Percentiles rank a stretch among this genome's conserved stretches.
These are phyloP conservation scores for Bothrops jararaca DNA, from an alignment of 2,113 vertebrate genomes.

Conservation along the genomic window DNA sequence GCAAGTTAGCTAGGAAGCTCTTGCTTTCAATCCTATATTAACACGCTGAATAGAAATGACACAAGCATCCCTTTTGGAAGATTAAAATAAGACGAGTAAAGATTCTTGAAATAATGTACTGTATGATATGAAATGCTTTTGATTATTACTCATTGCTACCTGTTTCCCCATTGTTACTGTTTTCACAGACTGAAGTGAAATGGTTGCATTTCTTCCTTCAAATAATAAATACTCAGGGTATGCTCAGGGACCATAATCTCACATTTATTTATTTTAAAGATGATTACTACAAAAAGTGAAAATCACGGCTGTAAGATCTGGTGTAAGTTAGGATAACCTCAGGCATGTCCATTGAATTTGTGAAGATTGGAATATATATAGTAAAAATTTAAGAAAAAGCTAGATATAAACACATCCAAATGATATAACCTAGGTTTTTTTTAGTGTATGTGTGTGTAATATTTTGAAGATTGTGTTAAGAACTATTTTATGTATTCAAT, in stretches of 20 bases:
- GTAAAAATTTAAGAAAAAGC: not conserved
- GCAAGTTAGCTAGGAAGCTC: too few species aligned
- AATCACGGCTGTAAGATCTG: not conserved
- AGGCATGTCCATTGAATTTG: not conserved
- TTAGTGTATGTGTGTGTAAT: not conserved
- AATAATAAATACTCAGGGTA: not conserved
- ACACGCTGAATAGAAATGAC: not conserved
- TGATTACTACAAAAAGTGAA: not conserved
- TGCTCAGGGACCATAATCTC: not conserved
- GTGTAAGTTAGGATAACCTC: not conserved
- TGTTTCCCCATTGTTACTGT: not conserved
- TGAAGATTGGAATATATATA: not conserved
- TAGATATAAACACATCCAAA: not conserved
- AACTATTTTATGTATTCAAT: not conserved
- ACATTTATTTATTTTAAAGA: not conserved
- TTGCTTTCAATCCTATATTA: not conserved
- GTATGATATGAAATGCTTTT: not conserved
- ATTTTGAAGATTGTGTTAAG: not conserved
- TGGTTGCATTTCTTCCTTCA: not conserved
- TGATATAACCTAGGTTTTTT: not conserved
- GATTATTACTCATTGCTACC: not conserved
- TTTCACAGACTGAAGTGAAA: not conserved
- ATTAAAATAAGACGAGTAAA: not conserved
- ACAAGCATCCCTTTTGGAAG: not conserved
- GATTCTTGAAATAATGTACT: not conserved